Percentiles rank a stretch among this genome's conserved stretches.
Evolutionary conservation across 1,140 invertebrate species (phyloP).

Genomic region (Temnothorax longispinosus): DNA sequence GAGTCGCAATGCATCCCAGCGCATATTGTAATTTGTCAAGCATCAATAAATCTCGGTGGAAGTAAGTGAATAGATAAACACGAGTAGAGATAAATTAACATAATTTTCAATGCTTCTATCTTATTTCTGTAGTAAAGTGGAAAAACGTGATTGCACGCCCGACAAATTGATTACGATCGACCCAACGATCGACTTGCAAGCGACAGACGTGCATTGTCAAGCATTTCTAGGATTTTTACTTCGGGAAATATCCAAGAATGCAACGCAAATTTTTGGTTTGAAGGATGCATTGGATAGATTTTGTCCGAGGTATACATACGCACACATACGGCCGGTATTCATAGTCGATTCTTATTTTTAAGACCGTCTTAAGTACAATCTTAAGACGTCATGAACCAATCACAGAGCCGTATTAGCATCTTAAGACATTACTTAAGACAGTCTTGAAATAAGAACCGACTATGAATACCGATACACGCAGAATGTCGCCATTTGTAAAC

Average conservation of each 20-base stretch:
- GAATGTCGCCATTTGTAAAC: neutral
- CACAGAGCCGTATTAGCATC: too few species aligned
- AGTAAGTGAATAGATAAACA: conserved; percentile 45
- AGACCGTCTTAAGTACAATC: too few species aligned
- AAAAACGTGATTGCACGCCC: conserved; percentile 12
- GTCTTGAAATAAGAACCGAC: too few species aligned
- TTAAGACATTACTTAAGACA: too few species aligned
- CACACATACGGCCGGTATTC: too few species aligned
- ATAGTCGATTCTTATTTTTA: too few species aligned
- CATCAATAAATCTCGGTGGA: conserved; percentile 56
- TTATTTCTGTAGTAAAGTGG: conserved; percentile 33
- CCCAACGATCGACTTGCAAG: conserved; percentile 70
- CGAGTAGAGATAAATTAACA: conserved; percentile 5
- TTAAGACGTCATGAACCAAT: too few species aligned
- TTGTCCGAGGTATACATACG: conserved; percentile 71
- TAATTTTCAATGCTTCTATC: neutral
- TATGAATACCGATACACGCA: too few species aligned
- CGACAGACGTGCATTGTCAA: conserved; percentile 76
- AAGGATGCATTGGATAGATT: conserved; percentile 65
- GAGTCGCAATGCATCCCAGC: conserved; percentile 73
- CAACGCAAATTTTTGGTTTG: conserved; percentile 44
- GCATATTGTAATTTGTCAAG: conserved; percentile 61
- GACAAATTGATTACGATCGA: conserved; percentile 68
- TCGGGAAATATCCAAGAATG: conserved; percentile 68
- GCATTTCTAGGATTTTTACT: conserved; percentile 76